Percentiles rank a stretch among this genome's conserved stretches.
phyloP scores from a whole-genome alignment of 2,888 invertebrate genomes.

The Rhingia rostrata region DNA sequence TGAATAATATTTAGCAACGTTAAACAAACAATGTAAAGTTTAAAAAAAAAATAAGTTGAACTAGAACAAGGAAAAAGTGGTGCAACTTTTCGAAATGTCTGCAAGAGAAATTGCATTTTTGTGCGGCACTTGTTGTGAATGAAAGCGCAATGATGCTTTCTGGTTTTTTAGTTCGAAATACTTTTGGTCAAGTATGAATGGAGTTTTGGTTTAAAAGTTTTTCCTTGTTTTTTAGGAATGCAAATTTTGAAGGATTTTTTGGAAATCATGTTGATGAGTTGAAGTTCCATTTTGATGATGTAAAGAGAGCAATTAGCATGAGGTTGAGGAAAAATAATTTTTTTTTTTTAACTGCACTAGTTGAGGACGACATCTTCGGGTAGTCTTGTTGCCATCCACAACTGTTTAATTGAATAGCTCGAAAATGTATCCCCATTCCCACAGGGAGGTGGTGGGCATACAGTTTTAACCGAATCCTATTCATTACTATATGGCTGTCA shows the following conservation, averaged over 20 bases:
- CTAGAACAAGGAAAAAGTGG: slow-evolving; percentile 45
- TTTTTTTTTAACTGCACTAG: no score
- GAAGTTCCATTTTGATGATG: background rate
- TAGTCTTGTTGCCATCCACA: background rate
- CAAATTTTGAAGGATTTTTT: slow-evolving; percentile 8
- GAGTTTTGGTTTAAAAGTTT: background rate
- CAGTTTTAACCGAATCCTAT: background rate
- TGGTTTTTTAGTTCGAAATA: slow-evolving; percentile 41
- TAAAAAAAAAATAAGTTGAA: slow-evolving; percentile 29
- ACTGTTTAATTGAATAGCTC: slow-evolving; percentile 10
- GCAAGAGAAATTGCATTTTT: slow-evolving; percentile 66
- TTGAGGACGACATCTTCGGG: background rate
- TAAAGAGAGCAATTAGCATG: slow-evolving; percentile 1
- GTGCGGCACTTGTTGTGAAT: slow-evolving; percentile 53
- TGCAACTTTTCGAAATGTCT: slow-evolving; percentile 50
- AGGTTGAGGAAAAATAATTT: background rate
- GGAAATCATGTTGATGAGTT: background rate
- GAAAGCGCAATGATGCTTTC: slow-evolving; percentile 38
- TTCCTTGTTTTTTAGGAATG: background rate
- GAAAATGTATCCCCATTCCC: background rate
- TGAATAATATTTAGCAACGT: no score
- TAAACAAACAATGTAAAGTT: slow-evolving; percentile 12
- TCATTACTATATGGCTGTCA: no score
- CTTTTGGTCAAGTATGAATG: slow-evolving; percentile 46
- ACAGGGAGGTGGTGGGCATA: no score